phyloP scores from a whole-genome alignment of 2,888 invertebrate species.

The Amaurobius ferox region DNA sequence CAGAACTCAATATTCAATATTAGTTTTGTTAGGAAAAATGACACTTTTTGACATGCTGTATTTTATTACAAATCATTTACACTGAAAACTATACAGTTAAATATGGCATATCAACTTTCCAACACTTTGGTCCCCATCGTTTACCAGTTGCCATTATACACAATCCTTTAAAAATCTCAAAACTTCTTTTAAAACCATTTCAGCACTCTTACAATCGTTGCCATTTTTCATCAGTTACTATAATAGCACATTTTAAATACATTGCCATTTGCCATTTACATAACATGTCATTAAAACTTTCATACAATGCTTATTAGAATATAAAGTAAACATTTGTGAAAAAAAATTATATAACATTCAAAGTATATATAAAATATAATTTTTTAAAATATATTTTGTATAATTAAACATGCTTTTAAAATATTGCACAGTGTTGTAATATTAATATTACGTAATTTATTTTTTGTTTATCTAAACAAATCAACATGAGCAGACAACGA shows the following conservation, averaged over 20 bases:
- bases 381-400: too few species aligned
- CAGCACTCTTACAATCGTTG: not conserved
- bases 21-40: too few species aligned
- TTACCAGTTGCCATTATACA: slow-evolving; percentile 18
- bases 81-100: slow-evolving; percentile 56
- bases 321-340: not conserved
- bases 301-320: not conserved
- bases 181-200: not conserved
- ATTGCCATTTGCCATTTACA: not conserved
- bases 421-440: too few species aligned
- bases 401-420: too few species aligned
- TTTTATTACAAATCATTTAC: slow-evolving; percentile 68
- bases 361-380: too few species aligned
- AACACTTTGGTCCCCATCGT: slow-evolving; percentile 66
- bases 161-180: not conserved
- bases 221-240: not conserved
- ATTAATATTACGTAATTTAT: too few species aligned
- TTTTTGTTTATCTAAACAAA: too few species aligned
- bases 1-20: too few species aligned
- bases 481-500: too few species aligned
- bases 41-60: slow-evolving; percentile 10
- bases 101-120: slow-evolving; percentile 56
- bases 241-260: slow-evolving; percentile 6
- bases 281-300: not conserved
- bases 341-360: too few species aligned